phyloP scores from a whole-genome alignment of 2,888 invertebrate species.

The Tenodera sinensis region DNA sequence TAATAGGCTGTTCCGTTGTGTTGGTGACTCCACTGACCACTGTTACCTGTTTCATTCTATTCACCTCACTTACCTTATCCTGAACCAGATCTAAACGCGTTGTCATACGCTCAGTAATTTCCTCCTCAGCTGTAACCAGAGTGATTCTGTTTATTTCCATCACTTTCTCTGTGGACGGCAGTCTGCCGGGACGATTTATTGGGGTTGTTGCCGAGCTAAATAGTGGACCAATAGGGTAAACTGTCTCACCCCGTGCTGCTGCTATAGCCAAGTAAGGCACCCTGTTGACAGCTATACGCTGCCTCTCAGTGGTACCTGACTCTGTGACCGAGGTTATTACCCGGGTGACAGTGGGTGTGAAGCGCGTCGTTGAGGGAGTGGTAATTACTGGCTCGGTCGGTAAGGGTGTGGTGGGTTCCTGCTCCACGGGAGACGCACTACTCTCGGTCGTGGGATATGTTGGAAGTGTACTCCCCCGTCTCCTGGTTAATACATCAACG shows the following conservation, averaged over 20 bases:
- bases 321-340: constrained; percentile 49
- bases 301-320: constrained; percentile 46
- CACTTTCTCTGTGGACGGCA: constrained; percentile 19
- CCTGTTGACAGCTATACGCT: constrained; percentile 40
- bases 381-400: neutral
- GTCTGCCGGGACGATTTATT: neutral
- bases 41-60: neutral
- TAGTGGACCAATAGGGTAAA: neutral
- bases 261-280: constrained; percentile 20
- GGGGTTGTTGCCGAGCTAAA: neutral
- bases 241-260: neutral
- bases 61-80: constrained; percentile 19
- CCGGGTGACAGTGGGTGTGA: constrained; percentile 43
- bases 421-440: neutral
- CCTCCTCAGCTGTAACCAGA: constrained; percentile 24
- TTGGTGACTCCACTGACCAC: neutral
- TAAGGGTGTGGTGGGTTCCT: constrained; percentile 12
- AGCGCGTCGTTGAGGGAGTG: constrained; percentile 28
- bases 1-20: neutral
- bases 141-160: constrained; percentile 29
- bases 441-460: neutral
- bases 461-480: neutral
- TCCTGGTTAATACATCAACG: neutral
- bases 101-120: neutral
- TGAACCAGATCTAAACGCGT: neutral